These are phyloP conservation scores for Patella caerulea DNA, from an alignment of 2,888 invertebrate species.

Conservation along the genomic window DNA sequence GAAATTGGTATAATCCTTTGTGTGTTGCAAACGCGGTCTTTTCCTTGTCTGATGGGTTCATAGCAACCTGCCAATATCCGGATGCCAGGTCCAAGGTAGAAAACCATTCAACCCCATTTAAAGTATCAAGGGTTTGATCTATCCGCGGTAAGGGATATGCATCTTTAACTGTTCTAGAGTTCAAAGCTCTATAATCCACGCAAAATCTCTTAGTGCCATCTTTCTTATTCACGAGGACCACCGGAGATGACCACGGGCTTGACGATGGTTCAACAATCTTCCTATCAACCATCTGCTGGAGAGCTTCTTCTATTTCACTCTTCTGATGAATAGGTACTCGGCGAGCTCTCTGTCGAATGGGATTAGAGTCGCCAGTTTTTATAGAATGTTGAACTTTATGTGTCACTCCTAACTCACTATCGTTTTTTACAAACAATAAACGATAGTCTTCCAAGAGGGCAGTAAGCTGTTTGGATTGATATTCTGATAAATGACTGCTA, in stretches of 20 bases:
- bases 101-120: not conserved
- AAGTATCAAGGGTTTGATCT: not conserved
- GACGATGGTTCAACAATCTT: constrained; percentile 23
- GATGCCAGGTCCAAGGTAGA: not conserved
- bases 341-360: constrained; percentile 25
- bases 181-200: constrained; percentile 24
- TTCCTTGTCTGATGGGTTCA: not conserved
- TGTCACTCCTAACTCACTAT: constrained; percentile 20
- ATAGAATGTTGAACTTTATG: constrained; percentile 23
- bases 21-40: not conserved
- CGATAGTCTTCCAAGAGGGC: constrained; percentile 19
- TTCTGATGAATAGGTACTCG: constrained; percentile 23
- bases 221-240: constrained; percentile 27
- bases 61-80: not conserved
- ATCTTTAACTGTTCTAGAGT: not conserved
- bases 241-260: constrained; percentile 27
- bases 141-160: not conserved
- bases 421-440: constrained; percentile 18
- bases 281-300: constrained; percentile 24
- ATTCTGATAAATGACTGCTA: constrained; percentile 6
- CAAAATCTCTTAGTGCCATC: constrained; percentile 24
- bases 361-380: constrained; percentile 14
- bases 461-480: constrained; percentile 12
- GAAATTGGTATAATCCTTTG: not conserved
- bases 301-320: constrained; percentile 16